phyloP scores from a whole-genome alignment of 37 sponge, comb jelly and placozoan genomes.

The Ianthella basta region DNA sequence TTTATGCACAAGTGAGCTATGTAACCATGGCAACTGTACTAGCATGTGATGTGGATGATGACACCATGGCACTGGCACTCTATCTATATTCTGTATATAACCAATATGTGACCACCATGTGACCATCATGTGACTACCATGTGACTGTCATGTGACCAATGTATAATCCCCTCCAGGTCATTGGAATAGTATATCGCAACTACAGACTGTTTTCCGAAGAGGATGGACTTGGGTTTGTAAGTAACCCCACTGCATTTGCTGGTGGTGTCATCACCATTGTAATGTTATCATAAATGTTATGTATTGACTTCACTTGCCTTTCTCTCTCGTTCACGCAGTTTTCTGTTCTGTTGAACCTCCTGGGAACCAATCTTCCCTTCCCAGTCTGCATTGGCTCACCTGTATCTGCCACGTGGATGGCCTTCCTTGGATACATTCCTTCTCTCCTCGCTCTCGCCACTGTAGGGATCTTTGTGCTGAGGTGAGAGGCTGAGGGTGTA shows the following conservation, averaged over 20 bases:
- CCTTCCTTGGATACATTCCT: constrained; percentile 68
- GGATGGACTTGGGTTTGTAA: not conserved
- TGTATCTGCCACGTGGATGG: constrained; percentile 44
- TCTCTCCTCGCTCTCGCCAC: constrained; percentile 39
- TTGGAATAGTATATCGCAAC: constrained; percentile 60
- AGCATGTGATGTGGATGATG: no score
- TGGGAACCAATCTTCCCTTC: constrained; percentile 63
- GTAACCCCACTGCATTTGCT: not conserved
- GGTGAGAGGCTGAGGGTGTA: no score
- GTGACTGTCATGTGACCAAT: no score
- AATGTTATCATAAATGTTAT: no score
- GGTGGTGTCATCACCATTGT: no score
- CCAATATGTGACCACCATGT: no score
- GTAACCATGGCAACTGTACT: not conserved
- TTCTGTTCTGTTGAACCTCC: constrained; percentile 48
- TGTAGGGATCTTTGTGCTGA: constrained; percentile 20
- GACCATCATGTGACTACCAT: no score
- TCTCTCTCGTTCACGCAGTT: not conserved
- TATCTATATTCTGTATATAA: no score
- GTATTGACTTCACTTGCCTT: no score
- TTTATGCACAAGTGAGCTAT: constrained; percentile 66
- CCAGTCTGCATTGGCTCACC: constrained; percentile 45
- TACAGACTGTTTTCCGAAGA: not conserved
- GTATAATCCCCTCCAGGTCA: constrained; percentile 41
- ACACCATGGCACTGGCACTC: no score